Conservation (phyloP, 2,888 invertebrate species). For the Syrphus vitripennis region DNA sequence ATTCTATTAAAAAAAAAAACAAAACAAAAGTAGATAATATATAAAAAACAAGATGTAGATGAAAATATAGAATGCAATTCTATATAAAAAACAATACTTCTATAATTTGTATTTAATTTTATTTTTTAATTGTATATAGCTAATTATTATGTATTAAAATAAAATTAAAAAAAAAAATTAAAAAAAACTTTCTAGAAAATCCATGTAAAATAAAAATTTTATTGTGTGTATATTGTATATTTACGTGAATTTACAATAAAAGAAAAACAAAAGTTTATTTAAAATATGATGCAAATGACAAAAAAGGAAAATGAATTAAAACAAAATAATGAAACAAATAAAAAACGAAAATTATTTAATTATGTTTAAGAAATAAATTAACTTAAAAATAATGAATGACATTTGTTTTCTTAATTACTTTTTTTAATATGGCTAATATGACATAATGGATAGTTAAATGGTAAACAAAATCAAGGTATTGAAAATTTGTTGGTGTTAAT, state of each 20-base stretch:
- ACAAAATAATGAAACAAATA: too few relatives aligned
- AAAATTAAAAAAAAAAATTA: background rate
- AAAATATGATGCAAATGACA: slow-evolving; percentile 43
- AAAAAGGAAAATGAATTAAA: background rate
- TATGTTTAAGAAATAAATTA: slow-evolving; percentile 61
- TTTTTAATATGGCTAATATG: background rate
- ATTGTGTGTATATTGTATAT: slow-evolving; percentile 69
- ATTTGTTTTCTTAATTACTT: background rate
- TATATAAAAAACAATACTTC: slow-evolving; percentile 12
- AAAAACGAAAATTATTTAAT: slow-evolving; percentile 49
- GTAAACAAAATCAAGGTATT: too few relatives aligned
- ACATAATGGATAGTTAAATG: too few relatives aligned
- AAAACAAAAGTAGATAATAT: slow-evolving; percentile 36
- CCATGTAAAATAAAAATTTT: slow-evolving; percentile 52
- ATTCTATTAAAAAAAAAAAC: slow-evolving; percentile 46
- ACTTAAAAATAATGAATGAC: slow-evolving; percentile 22
- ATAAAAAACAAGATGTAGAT: slow-evolving; percentile 34
- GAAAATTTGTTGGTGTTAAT: too few relatives aligned
- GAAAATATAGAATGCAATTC: slow-evolving; percentile 63
- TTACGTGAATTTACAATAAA: slow-evolving; percentile 71
- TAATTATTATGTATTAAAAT: slow-evolving; percentile 17
- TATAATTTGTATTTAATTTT: slow-evolving; percentile 2
- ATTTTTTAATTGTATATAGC: slow-evolving; percentile 52
- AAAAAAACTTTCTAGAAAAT: slow-evolving; percentile 42
- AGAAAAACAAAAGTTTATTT: slow-evolving; percentile 59